Evolutionary conservation across 53 echinoderm and acorn worm genomes (phyloP).

Genomic region (Temnopleurus reevesii): DNA sequence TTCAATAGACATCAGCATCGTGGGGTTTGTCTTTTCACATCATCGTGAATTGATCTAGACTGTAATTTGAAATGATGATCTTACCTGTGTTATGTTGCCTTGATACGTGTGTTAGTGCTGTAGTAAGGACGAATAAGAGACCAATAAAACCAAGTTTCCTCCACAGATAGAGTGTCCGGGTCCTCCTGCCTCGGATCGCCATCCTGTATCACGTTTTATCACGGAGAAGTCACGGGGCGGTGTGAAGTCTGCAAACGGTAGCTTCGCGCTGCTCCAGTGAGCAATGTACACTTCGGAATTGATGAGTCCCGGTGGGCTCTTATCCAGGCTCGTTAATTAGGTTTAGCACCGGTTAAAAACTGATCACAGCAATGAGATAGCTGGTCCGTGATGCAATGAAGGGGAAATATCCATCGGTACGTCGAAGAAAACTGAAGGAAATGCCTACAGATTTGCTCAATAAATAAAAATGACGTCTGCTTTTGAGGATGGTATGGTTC

Average conservation of each 20-base stretch:
- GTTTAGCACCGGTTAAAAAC: slow-evolving; percentile 14
- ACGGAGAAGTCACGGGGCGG: neutral
- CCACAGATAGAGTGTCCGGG: slow-evolving; percentile 27
- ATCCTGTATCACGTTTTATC: neutral
- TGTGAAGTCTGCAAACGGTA: neutral
- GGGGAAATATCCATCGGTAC: slow-evolving; percentile 11
- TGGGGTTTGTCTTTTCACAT: neutral
- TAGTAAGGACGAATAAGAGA: slow-evolving; percentile 28
- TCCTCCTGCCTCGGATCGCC: slow-evolving; percentile 25
- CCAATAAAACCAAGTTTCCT: neutral
- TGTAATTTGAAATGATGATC: too few relatives aligned
- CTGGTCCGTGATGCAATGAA: neutral
- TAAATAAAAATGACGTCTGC: slow-evolving; percentile 40
- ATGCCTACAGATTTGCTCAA: neutral
- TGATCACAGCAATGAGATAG: neutral
- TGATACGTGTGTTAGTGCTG: slow-evolving; percentile 14
- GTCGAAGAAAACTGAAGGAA: neutral
- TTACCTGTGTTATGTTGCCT: slow-evolving; percentile 7
- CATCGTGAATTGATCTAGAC: neutral
- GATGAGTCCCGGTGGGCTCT: slow-evolving; percentile 7
- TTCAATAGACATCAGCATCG: neutral
- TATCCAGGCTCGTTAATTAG: neutral
- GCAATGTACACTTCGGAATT: neutral
- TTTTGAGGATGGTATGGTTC: neutral
- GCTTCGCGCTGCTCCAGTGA: neutral